Evolutionary conservation across 2,113 vertebrate genomes (phyloP).

Genomic region (Eupsittula cactorum): DNA sequence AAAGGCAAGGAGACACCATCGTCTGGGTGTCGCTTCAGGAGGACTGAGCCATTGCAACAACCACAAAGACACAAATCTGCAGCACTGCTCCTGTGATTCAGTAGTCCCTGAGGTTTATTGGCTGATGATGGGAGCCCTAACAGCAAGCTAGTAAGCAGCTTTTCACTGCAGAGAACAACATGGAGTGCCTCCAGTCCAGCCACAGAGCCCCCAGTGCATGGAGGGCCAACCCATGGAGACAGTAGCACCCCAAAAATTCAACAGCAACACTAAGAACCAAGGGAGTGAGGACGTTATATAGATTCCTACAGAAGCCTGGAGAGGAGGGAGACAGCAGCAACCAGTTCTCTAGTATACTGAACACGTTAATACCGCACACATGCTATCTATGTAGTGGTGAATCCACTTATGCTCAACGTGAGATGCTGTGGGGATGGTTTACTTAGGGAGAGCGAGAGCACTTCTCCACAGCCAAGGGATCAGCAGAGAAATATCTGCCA

Average conservation of each 20-base stretch:
- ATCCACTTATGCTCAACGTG: rapidly evolving
- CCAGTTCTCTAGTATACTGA: not conserved
- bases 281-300: not conserved
- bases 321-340: not conserved
- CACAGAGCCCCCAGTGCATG: not conserved
- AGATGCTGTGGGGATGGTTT: not conserved
- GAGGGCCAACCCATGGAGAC: not conserved
- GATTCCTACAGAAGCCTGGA: not conserved
- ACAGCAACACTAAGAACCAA: not conserved
- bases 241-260: not conserved
- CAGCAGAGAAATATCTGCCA: not conserved
- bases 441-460: not conserved
- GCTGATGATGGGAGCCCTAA: rapidly evolving
- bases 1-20: not conserved
- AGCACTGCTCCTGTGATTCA: not conserved
- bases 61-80: not conserved
- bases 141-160: not conserved
- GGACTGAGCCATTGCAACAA: not conserved
- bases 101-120: not conserved
- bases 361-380: rapidly evolving
- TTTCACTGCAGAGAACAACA: not conserved
- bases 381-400: rapidly evolving
- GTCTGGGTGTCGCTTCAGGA: not conserved
- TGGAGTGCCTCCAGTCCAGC: not conserved
- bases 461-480: not conserved